A percentile compares a stretch with the other conserved stretches of the same genome.
Evolutionary conservation across 2,113 vertebrate species (phyloP).

Genomic region (Tympanuchus pallidicinctus): DNA sequence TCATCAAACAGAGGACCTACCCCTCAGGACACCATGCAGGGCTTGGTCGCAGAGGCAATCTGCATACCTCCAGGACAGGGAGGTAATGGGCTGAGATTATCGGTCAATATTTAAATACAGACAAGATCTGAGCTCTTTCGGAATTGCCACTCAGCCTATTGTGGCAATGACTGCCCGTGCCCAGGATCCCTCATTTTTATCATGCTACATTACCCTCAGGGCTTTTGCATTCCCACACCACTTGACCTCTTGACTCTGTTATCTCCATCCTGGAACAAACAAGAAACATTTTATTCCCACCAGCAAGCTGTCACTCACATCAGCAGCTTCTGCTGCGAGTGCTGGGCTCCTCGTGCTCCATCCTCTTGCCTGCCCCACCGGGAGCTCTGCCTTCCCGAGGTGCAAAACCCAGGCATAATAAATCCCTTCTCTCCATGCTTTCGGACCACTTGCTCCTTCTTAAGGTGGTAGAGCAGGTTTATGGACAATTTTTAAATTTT

Average conservation of each 20-base stretch:
- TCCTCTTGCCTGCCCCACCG: background rate
- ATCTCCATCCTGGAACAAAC: conserved; percentile 71
- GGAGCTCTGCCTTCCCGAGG: conserved; percentile 1
- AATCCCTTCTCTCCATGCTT: conserved; percentile 7
- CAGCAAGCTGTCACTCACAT: conserved; percentile 65
- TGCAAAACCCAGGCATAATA: conserved; percentile 9
- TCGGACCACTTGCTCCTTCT: background rate
- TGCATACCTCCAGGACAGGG: conserved; percentile 33
- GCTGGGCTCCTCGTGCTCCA: background rate
- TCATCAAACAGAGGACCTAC: background rate
- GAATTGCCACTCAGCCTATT: conserved; percentile 17
- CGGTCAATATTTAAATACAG: conserved; percentile 70
- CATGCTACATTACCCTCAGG: conserved; percentile 66
- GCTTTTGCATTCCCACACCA: conserved; percentile 57
- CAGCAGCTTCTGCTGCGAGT: conserved; percentile 45
- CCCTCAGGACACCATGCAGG: background rate
- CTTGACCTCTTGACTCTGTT: conserved; percentile 76
- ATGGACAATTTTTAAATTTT: background rate
- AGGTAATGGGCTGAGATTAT: conserved; percentile 69
- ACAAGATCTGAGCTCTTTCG: conserved; percentile 69
- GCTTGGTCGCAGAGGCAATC: background rate
- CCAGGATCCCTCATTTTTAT: conserved; percentile 54
- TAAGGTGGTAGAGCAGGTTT: conserved; percentile 43
- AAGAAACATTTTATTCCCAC: conserved; percentile 74
- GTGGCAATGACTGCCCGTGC: background rate